Percentiles rank a stretch among this genome's conserved stretches.
Evolutionary conservation across 2,888 invertebrate genomes (phyloP).

Genomic region (Pristionchus japonicus): DNA sequence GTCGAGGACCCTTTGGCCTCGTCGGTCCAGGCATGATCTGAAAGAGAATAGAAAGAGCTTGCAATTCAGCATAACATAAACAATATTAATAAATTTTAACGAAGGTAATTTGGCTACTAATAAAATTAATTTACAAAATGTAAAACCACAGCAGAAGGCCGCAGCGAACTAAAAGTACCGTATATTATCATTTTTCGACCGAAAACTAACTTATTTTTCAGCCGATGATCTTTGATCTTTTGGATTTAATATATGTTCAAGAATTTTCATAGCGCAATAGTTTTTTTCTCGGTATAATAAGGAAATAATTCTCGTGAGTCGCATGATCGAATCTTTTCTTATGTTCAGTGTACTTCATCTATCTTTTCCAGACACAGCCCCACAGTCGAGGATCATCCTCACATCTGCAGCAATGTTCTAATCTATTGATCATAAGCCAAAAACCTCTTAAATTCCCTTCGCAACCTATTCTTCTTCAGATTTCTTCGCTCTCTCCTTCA

Average conservation of each 20-base stretch:
- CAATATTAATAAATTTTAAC: not conserved
- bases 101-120: not conserved
- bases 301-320: too few relatives aligned
- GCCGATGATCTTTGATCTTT: not conserved
- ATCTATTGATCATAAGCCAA: not conserved
- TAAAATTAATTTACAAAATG: constrained; percentile 20
- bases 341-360: too few relatives aligned
- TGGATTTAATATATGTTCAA: not conserved
- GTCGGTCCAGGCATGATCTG: constrained; percentile 4
- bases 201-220: not conserved
- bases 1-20: not conserved
- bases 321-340: too few relatives aligned
- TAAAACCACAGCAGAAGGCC: not conserved
- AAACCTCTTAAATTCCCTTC: not conserved
- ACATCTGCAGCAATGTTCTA: not conserved
- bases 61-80: not conserved
- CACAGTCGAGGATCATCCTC: not conserved
- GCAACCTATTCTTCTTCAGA: not conserved
- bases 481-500: not conserved
- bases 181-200: not conserved
- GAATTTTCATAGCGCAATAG: too few relatives aligned
- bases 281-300: too few relatives aligned
- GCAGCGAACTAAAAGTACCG: not conserved
- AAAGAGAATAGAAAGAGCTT: not conserved
- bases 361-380: too few relatives aligned